A percentile compares a stretch with the other conserved stretches of the same genome.
Evolutionary conservation across 2,888 invertebrate species (phyloP).

Genomic region (Pelosia muscerda): DNA sequence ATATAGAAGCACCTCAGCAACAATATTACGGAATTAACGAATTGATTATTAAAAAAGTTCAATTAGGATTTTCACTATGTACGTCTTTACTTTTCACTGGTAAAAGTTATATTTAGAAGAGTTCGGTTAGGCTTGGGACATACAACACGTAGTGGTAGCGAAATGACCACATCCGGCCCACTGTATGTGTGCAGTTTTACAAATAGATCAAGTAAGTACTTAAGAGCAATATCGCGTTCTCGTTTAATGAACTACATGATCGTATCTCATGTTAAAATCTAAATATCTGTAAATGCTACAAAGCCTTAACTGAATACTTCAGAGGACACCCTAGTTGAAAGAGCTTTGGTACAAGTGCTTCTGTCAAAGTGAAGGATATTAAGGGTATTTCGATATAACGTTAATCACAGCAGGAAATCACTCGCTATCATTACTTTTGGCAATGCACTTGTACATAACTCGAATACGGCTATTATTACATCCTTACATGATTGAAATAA

Average conservation of each 20-base stretch:
- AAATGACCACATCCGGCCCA: neutral
- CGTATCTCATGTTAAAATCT: conserved; percentile 27
- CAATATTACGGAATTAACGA: conserved; percentile 11
- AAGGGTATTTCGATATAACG: conserved; percentile 26
- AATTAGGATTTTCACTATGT: neutral
- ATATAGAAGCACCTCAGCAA: conserved; percentile 19
- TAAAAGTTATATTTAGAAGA: neutral
- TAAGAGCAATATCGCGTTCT: conserved; percentile 27
- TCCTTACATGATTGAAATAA: conserved; percentile 29
- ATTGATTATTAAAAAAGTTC: neutral
- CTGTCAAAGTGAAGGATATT: conserved; percentile 9
- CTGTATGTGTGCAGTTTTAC: conserved; percentile 6
- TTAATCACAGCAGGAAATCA: conserved; percentile 45
- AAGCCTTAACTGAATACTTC: conserved; percentile 36
- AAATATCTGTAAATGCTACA: conserved; percentile 33
- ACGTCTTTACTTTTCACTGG: neutral
- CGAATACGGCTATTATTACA: conserved; percentile 29
- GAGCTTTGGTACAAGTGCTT: conserved; percentile 6
- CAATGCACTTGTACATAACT: conserved; percentile 12
- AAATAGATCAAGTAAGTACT: conserved; percentile 23
- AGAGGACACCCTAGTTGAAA: neutral
- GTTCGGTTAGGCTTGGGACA: neutral
- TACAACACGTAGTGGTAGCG: neutral
- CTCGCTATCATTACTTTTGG: conserved; percentile 27
- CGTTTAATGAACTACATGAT: conserved; percentile 30